A percentile compares a stretch with the other conserved stretches of the same genome.
These are phyloP conservation scores for Natator depressus DNA, from an alignment of 2,113 vertebrate species.

Conservation along the genomic window DNA sequence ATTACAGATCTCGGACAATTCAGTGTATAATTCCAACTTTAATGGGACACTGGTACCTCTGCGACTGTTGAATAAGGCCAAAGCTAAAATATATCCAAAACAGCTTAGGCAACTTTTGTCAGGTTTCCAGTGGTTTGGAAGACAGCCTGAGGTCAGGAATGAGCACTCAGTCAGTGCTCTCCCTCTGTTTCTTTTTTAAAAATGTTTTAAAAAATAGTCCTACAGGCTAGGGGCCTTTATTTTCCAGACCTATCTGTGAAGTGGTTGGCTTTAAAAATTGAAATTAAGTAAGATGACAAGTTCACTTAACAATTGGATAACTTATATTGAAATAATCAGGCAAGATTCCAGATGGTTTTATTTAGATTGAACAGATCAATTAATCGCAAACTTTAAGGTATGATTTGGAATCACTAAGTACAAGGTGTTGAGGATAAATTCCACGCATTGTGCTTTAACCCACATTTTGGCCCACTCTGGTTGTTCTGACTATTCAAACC, in stretches of 20 bases:
- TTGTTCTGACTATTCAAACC: background rate
- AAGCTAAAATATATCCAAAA: constrained; percentile 14
- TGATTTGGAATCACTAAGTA: constrained; percentile 25
- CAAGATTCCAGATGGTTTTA: background rate
- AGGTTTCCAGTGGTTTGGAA: constrained; percentile 14
- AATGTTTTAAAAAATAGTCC: background rate
- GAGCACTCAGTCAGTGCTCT: background rate
- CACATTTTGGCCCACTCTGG: background rate
- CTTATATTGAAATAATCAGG: background rate
- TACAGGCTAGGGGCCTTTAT: background rate
- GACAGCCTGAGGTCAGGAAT: constrained; percentile 2
- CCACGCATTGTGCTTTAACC: background rate
- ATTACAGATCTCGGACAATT: background rate
- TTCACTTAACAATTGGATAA: background rate
- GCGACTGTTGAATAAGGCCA: background rate
- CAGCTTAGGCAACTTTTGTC: background rate
- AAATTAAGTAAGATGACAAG: background rate
- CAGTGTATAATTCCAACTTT: background rate
- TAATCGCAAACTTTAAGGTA: constrained; percentile 43
- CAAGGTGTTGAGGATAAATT: background rate
- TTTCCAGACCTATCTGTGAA: background rate
- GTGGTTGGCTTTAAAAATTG: background rate
- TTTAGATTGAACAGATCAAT: constrained; percentile 9
- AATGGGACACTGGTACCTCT: background rate
- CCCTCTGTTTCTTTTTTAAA: background rate